Evolutionary conservation across 2,113 vertebrate species (phyloP).

Genomic region (Stictonetta naevosa): DNA sequence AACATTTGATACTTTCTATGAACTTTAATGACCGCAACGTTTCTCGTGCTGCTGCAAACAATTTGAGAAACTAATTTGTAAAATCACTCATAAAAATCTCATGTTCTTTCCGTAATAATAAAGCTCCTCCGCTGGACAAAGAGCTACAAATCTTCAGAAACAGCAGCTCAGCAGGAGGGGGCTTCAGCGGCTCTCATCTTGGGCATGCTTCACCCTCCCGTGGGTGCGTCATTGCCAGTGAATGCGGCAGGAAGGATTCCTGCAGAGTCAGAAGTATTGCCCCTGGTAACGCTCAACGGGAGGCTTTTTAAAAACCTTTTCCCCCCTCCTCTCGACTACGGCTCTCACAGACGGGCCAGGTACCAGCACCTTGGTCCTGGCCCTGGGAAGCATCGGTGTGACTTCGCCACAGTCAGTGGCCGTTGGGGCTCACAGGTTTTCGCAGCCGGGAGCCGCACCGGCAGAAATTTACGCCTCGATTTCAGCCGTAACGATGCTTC

Average conservation of each 20-base stretch:
- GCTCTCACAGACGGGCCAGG: neutral
- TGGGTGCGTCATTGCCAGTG: neutral
- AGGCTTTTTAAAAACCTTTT: neutral
- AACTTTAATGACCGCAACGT: slow-evolving; percentile 10
- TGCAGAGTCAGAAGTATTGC: neutral
- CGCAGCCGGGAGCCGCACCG: slow-evolving; percentile 3
- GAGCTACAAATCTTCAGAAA: slow-evolving; percentile 10
- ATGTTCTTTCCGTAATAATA: slow-evolving; percentile 24
- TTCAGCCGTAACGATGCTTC: slow-evolving; percentile 13
- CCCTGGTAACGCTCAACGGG: neutral
- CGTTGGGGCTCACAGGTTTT: neutral
- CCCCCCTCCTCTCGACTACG: neutral
- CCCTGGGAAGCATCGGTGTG: neutral
- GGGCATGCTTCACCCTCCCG: neutral
- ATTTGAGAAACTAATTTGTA: slow-evolving; percentile 58
- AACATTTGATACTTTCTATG: slow-evolving; percentile 20
- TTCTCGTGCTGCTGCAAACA: slow-evolving; percentile 33
- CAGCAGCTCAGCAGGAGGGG: neutral
- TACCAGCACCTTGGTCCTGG: neutral
- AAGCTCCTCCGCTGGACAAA: neutral
- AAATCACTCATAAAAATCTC: slow-evolving; percentile 50
- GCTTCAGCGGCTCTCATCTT: neutral
- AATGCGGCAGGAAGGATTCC: neutral
- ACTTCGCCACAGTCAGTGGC: neutral
- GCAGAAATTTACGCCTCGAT: slow-evolving; percentile 20